Conservation (phyloP, 2,113 vertebrate genomes). For the Oreochromis tanganicae region DNA sequence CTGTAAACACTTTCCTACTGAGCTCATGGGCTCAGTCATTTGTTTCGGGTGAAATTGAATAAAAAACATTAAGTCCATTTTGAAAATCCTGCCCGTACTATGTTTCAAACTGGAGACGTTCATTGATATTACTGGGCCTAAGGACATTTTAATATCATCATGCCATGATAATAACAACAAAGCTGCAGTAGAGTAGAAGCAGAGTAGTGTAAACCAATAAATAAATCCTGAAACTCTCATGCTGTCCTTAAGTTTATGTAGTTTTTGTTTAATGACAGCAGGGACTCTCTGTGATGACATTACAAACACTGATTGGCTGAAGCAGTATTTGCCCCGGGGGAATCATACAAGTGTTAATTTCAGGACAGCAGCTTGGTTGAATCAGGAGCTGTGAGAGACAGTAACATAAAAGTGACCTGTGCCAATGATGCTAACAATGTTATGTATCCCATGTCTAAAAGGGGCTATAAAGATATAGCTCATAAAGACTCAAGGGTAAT, state of each 20-base stretch:
- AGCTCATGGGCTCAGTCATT: neutral
- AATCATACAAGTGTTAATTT: neutral
- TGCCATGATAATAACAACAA: neutral
- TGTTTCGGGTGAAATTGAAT: neutral
- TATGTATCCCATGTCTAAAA: neutral
- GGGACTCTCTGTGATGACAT: neutral
- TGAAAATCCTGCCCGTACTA: neutral
- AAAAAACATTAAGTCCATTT: neutral
- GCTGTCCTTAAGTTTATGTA: neutral
- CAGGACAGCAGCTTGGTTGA: neutral
- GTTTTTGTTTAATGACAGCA: neutral
- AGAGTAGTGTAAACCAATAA: neutral
- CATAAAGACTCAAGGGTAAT: neutral
- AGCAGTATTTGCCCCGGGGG: neutral
- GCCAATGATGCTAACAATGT: neutral
- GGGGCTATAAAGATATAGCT: neutral
- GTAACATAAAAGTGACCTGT: neutral
- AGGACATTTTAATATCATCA: neutral
- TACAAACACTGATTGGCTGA: neutral
- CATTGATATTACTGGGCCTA: neutral
- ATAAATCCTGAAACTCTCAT: neutral
- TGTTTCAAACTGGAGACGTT: neutral
- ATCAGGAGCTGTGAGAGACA: neutral
- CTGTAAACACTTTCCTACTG: neutral
- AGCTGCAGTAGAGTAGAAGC: neutral